phyloP scores from a whole-genome alignment of 2,113 vertebrate species.

The Sander vitreus region DNA sequence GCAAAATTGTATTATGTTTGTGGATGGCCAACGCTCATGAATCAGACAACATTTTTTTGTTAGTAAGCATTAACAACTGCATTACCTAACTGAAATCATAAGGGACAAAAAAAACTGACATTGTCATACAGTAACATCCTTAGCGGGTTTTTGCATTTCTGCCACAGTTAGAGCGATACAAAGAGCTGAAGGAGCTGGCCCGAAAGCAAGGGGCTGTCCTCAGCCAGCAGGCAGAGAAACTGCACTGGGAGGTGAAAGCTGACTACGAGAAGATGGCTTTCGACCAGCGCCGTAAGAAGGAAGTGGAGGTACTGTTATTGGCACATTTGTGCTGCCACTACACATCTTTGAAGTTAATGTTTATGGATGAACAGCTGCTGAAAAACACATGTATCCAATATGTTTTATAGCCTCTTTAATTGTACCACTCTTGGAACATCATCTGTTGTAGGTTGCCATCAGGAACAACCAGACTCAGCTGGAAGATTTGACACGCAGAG shows the following conservation, averaged over 20 bases:
- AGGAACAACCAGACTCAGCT: constrained; percentile 85
- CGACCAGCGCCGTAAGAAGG: constrained; percentile 86
- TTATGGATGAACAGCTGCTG: not conserved
- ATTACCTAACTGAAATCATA: not conserved
- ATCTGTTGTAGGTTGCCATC: constrained; percentile 83
- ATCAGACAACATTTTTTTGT: not conserved
- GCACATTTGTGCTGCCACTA: not conserved
- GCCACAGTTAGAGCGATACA: constrained; percentile 87
- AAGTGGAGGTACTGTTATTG: constrained; percentile 86
- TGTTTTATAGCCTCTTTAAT: not conserved
- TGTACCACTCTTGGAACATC: not conserved
- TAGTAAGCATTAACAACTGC: not conserved
- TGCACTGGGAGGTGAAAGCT: constrained; percentile 89
- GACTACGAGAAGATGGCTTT: constrained; percentile 89
- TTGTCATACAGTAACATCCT: not conserved
- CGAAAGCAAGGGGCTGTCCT: constrained; percentile 86
- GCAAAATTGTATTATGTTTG: not conserved
- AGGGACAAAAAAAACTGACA: not conserved
- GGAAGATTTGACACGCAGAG: constrained; percentile 86
- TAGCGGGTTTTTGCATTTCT: not conserved
- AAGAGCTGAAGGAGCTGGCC: constrained; percentile 88
- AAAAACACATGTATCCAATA: not conserved
- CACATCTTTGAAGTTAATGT: not conserved
- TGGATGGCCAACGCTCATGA: no score
- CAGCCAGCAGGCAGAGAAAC: constrained; percentile 88